Evolutionary conservation across 1,140 invertebrate genomes (phyloP).

Genomic region (Heliconius congener): DNA sequence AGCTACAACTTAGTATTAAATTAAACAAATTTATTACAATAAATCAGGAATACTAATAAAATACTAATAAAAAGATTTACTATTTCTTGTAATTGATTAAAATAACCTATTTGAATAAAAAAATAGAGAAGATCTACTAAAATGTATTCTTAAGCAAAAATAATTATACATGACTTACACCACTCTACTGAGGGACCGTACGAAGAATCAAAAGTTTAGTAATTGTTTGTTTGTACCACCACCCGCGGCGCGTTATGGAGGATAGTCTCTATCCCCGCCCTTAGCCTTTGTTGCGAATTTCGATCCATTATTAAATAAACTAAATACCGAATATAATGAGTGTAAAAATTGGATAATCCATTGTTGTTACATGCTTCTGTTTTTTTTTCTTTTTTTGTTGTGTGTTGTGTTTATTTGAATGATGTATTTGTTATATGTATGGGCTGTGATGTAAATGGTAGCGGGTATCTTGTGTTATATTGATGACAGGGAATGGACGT

Average conservation of each 20-base stretch:
- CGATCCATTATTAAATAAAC: slow-evolving; percentile 45
- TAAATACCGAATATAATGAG: slow-evolving; percentile 56
- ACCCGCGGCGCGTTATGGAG: slow-evolving; percentile 51
- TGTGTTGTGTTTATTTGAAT: background rate
- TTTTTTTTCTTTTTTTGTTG: background rate
- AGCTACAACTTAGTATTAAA: no score
- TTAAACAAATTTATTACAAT: no score
- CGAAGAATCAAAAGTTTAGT: slow-evolving; percentile 19
- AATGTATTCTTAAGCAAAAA: background rate
- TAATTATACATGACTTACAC: background rate
- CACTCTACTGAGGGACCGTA: background rate
- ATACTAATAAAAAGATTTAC: no score
- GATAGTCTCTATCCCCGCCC: slow-evolving; percentile 38
- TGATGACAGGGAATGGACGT: background rate
- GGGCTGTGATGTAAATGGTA: background rate
- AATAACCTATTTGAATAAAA: no score
- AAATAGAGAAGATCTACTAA: background rate
- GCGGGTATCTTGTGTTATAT: background rate
- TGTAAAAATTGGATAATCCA: slow-evolving; percentile 53
- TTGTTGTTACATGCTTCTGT: slow-evolving; percentile 41
- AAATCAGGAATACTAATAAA: no score
- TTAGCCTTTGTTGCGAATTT: slow-evolving; percentile 43
- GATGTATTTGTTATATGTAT: background rate
- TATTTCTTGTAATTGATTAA: no score
- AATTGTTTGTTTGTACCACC: slow-evolving; percentile 44